Evolutionary conservation across 2,797 vertebrate species (phyloP), one percentile per base, ranked within the genome.

Genomic region (Pseudocheirus occidentalis): DNA sequence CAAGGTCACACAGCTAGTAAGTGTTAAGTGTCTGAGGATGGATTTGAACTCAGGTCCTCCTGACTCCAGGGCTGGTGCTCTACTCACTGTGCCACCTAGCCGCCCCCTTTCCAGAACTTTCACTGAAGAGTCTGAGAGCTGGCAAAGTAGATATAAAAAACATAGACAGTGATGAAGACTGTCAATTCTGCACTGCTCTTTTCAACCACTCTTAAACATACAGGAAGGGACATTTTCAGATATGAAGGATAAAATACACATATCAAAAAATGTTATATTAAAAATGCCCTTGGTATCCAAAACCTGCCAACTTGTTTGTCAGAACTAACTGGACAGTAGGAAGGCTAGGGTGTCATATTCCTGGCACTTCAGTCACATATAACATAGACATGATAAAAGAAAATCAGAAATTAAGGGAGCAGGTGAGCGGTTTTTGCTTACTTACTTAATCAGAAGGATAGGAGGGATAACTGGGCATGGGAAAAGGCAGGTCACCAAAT

Each of bases 251-350:
- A 97, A 98, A 97, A 97, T 95, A 97, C 92, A 95, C 95, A 97
- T 96, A 97, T 98, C 97, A 96, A 98, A 98, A 98, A 97, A 97
- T 97, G 95, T 97, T 95, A 95, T 95, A 96, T 95, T 97, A 97
- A 98, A 93, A 95, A 91, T 96, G 95, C 62, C 54, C 95, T 92
- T 94, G 55, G 90, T 95, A 91, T 90, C 62, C 62, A 90, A 94
- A 53, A 95, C 53, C 50, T 93, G 92, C 91, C 96, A 24, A 94
- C 96, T 94, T 96, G 93, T 97, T 95, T 96, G 97, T 92, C 55
- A 94, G 94, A 66, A 90, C 93, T 94, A 66, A 53, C 0, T 40
- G 54, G 50, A 58, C 46, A 90, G 59, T 62, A 91, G 34, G 3
- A 54, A 95, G 95, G 56, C 57, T 87, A 31, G 62, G 87, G 55